phyloP scores from a whole-genome alignment of 2,113 vertebrate species.

The Oxyura jamaicensis region DNA sequence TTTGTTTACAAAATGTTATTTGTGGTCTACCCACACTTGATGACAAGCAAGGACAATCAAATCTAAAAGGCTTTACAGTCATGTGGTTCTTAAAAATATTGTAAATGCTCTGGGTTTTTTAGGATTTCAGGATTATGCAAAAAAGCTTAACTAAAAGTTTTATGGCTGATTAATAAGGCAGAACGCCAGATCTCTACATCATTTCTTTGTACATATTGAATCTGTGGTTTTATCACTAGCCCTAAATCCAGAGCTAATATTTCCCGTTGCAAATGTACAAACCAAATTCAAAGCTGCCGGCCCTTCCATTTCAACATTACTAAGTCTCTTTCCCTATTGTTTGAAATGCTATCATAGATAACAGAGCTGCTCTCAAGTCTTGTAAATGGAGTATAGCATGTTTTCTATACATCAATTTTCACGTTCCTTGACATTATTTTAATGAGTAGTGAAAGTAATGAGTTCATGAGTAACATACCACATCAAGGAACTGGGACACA shows the following conservation, averaged over 20 bases:
- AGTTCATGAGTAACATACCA: background rate
- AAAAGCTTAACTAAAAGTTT: background rate
- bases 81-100: background rate
- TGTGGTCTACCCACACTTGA: background rate
- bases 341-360: background rate
- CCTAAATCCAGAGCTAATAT: background rate
- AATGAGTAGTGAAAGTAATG: background rate
- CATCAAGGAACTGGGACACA: background rate
- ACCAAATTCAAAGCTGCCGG: background rate
- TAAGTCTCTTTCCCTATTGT: background rate
- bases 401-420: background rate
- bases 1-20: background rate
- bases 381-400: background rate
- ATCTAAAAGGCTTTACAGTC: background rate
- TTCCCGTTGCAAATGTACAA: background rate
- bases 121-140: background rate
- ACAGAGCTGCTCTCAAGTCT: background rate
- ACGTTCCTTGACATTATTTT: background rate
- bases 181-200: background rate
- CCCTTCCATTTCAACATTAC: background rate
- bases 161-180: background rate
- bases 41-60: background rate
- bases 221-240: background rate
- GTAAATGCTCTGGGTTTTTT: background rate
- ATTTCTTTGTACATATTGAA: background rate